A percentile compares a stretch with the other conserved stretches of the same genome.
These are phyloP conservation scores for Labeo calbasu DNA, from an alignment of 2,797 vertebrate species.

Conservation along the genomic window DNA sequence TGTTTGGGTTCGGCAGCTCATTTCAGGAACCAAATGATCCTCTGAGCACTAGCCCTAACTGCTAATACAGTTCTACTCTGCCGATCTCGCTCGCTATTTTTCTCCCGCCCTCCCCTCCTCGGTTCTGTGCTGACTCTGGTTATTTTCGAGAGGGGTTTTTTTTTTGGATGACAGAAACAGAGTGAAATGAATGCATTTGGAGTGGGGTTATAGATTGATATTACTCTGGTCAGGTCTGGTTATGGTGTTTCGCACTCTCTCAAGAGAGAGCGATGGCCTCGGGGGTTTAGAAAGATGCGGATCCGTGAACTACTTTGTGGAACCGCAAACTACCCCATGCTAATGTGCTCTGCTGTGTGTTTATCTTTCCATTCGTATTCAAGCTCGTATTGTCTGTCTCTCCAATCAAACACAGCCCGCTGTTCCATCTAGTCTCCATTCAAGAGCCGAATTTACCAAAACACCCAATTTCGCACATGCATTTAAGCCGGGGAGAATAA, in stretches of 20 bases:
- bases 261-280: conserved; percentile 11
- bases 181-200: conserved; percentile 58
- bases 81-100: conserved; percentile 7
- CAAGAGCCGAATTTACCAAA: background rate
- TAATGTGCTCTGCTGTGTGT: conserved; percentile 18
- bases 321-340: conserved; percentile 1
- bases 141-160: conserved; percentile 62
- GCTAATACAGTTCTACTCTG: conserved; percentile 54
- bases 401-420: background rate
- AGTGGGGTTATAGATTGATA: conserved; percentile 66
- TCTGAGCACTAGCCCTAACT: conserved; percentile 55
- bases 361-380: conserved; percentile 3
- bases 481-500: conserved; percentile 20
- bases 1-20: conserved; percentile 58
- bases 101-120: background rate
- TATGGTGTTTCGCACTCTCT: conserved; percentile 18
- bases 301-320: conserved; percentile 39
- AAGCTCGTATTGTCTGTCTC: background rate
- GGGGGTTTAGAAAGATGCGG: conserved; percentile 17
- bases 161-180: conserved; percentile 47
- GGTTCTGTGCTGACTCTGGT: conserved; percentile 59
- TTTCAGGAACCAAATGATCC: conserved; percentile 60
- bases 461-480: background rate
- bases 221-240: conserved; percentile 60
- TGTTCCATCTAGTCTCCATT: background rate